Evolutionary conservation across 2,797 vertebrate species (phyloP).

Genomic region (Tenualosa ilisha): DNA sequence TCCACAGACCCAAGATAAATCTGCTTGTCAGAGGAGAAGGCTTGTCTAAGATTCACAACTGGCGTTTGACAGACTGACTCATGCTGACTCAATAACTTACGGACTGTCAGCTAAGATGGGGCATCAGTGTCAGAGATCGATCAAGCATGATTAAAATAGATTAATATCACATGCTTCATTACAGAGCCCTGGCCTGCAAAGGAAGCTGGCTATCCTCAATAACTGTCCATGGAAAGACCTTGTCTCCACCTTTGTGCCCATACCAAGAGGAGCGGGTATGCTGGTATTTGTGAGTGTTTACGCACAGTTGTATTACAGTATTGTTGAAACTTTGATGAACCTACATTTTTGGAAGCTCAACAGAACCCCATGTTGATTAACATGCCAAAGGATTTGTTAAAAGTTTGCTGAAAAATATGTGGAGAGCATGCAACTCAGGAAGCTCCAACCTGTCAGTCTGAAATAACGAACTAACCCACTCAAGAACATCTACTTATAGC

Average conservation of each 20-base stretch:
- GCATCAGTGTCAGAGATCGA: conserved; percentile 4
- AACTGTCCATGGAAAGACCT: background rate
- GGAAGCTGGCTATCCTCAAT: no score
- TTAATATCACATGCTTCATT: conserved; percentile 15
- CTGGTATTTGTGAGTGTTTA: background rate
- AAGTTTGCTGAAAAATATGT: background rate
- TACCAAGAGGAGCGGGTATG: background rate
- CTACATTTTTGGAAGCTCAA: background rate
- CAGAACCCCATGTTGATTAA: background rate
- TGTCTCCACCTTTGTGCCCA: background rate
- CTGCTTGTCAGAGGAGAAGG: conserved; percentile 12
- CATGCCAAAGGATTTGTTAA: background rate
- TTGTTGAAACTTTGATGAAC: background rate
- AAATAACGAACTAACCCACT: background rate
- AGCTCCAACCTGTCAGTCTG: background rate
- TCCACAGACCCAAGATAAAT: background rate
- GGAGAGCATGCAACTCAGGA: background rate
- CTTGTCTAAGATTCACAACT: conserved; percentile 3
- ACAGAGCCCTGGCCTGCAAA: background rate
- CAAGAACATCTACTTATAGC: background rate
- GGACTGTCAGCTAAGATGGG: background rate
- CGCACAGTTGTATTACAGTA: background rate
- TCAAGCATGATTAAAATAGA: conserved; percentile 11
- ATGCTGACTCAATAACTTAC: conserved; percentile 2
- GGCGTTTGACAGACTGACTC: background rate